A percentile compares a stretch with the other conserved stretches of the same genome.
These are phyloP conservation scores for Neomonachus schauinslandi DNA, from an alignment of 2,113 vertebrate genomes.

Conservation along the genomic window DNA sequence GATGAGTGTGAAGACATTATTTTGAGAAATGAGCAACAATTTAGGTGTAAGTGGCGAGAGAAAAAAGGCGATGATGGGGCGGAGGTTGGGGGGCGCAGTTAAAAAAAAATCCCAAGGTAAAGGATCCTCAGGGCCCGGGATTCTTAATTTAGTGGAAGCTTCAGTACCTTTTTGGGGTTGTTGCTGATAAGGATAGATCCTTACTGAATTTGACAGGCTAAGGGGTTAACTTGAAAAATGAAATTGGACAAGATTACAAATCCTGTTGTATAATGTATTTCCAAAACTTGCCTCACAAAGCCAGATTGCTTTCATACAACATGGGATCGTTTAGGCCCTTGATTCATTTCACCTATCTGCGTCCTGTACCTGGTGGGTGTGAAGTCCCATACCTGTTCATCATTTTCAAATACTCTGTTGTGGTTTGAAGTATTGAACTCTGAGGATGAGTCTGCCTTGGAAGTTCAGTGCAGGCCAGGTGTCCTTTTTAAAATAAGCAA, in stretches of 20 bases:
- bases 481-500: not conserved
- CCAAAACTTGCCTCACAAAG: not conserved
- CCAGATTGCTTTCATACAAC: not conserved
- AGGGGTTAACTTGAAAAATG: constrained; percentile 28
- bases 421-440: not conserved
- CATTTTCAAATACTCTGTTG: not conserved
- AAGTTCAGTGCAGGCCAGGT: not conserved
- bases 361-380: not conserved
- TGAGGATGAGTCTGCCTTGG: not conserved
- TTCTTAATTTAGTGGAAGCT: not conserved
- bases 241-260: constrained; percentile 40
- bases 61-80: not conserved
- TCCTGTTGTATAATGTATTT: not conserved
- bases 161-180: not conserved
- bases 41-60: constrained; percentile 55
- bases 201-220: constrained; percentile 15
- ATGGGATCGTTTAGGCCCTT: not conserved
- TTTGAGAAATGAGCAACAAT: constrained; percentile 38
- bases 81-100: not conserved
- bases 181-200: not conserved
- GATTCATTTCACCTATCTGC: not conserved
- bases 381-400: not conserved
- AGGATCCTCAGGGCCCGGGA: not conserved
- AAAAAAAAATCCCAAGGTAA: not conserved
- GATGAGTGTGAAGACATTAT: not conserved